Base-by-base conservation (phyloP, 2,888 invertebrate genomes). In the Athripsodes cinereus region DNA sequence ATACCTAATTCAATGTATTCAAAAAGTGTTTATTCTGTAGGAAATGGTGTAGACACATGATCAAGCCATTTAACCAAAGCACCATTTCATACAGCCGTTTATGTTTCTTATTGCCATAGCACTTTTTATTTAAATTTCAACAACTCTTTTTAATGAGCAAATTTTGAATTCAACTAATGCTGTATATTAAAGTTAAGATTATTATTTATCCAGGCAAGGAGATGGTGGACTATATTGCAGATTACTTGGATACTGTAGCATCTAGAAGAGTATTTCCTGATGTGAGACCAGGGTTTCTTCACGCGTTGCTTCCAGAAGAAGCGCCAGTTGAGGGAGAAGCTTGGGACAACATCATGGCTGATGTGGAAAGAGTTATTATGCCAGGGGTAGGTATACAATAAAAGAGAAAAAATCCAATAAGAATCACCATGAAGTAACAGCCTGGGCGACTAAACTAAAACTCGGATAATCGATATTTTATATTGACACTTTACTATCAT, bases 171-270 rank as follows among this genome's bases (percentile, higher is more conserved):
- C n/a, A n/a, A n/a, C n/a, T n/a, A n/a, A n/a, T n/a, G n/a, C n/a
- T n/a, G n/a, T n/a, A n/a, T n/a, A n/a, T n/a, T n/a, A n/a, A n/a
- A n/a, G n/a, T n/a, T n/a, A n/a, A n/a, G n/a, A n/a, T n/a, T n/a
- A n/a, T n/a, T n/a, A n/a, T 26, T 26, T 13, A 2, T 64, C 1
- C 71, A 92, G 98, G 96, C 44, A 97, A 97, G 74, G 94, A 97
- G 76, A 90, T 98, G 88, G 92, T 99, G 60, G 98, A 99, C 76
- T 99, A 93, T 73, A 96, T 99, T 66, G 96, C 96, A 0, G 94
- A 98, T 71, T 99, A 99, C 72, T 74, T 98, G 70, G 90, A 92
- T 73, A 91, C 88, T 66, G 94, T 99, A 61, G 81, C 96, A 1
- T 89, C 88, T 13, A 82, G 90, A 2, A 84, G 92, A 16, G 98